phyloP scores from a whole-genome alignment of 2,797 vertebrate genomes.

The Leuciscus waleckii region DNA sequence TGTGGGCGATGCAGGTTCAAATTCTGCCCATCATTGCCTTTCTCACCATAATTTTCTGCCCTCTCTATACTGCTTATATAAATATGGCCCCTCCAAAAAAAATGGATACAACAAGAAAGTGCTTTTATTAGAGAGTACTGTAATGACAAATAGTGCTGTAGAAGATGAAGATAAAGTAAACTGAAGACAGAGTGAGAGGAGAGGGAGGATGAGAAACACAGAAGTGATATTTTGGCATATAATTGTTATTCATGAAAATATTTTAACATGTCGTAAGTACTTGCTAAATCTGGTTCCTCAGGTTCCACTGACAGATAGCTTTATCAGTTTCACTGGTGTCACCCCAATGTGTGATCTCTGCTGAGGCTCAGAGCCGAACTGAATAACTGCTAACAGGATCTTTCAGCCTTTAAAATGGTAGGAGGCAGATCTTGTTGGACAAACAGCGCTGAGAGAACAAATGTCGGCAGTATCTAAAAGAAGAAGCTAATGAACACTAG shows the following conservation, averaged over 20 bases:
- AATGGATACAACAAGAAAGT: not conserved
- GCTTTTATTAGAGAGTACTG: not conserved
- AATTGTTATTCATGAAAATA: conserved; percentile 53
- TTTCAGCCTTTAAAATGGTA: conserved; percentile 31
- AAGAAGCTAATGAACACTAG: conserved; percentile 43
- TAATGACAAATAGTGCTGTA: not conserved
- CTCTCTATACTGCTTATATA: not conserved
- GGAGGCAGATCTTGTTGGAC: conserved; percentile 53
- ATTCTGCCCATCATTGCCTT: not conserved
- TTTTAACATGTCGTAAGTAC: conserved; percentile 50
- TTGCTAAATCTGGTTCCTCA: conserved; percentile 50
- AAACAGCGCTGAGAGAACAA: conserved; percentile 51
- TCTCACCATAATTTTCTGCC: not conserved
- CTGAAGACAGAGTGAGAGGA: not conserved
- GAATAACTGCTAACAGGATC: conserved; percentile 36
- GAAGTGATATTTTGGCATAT: conserved; percentile 36
- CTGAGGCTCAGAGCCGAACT: conserved; percentile 10
- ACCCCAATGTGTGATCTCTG: conserved; percentile 44
- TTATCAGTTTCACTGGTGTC: conserved; percentile 49
- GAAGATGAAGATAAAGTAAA: not conserved
- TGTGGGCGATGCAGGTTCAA: not conserved
- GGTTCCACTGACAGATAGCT: conserved; percentile 44
- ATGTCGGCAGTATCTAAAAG: conserved; percentile 44
- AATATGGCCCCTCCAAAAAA: not conserved
- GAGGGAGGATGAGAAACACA: conserved; percentile 15